phyloP scores from a whole-genome alignment of 2,113 vertebrate species.

The Scartelaos histophorus region DNA sequence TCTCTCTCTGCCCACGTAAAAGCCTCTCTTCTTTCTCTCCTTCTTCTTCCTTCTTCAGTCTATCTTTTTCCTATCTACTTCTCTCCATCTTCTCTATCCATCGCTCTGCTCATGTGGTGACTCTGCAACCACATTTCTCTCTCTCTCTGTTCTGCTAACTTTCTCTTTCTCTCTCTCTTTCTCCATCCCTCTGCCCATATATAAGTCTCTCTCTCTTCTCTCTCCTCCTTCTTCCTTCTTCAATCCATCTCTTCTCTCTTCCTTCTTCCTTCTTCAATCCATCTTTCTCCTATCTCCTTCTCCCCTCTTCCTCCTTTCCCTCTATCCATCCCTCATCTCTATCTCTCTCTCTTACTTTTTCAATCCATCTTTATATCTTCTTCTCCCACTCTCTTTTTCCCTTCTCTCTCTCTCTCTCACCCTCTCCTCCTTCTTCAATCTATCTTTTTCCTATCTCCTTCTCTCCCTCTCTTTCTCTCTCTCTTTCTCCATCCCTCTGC shows the following conservation, averaged over 20 bases:
- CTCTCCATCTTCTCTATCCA: background rate
- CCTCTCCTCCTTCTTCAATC: too few relatives aligned
- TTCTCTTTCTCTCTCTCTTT: background rate
- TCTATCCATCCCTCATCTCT: background rate
- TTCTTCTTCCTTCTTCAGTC: background rate
- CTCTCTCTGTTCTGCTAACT: background rate
- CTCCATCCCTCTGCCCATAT: too few relatives aligned
- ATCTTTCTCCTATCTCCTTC: background rate
- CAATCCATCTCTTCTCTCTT: background rate
- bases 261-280: background rate
- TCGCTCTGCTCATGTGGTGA: too few relatives aligned
- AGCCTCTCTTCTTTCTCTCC: background rate
- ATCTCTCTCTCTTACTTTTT: background rate
- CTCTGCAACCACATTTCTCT: too few relatives aligned
- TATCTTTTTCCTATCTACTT: too few relatives aligned
- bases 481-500: background rate
- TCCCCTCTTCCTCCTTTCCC: background rate
- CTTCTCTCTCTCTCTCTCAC: too few relatives aligned
- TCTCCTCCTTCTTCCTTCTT: too few relatives aligned
- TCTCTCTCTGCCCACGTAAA: background rate
- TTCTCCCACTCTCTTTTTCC: too few relatives aligned
- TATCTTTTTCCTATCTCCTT: background rate
- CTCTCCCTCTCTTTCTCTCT: constrained; percentile 26
- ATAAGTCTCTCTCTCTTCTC: too few relatives aligned
- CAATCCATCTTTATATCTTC: background rate